Conservation (phyloP, 1,140 invertebrate genomes). For the Lepidotrigona ventralis region DNA sequence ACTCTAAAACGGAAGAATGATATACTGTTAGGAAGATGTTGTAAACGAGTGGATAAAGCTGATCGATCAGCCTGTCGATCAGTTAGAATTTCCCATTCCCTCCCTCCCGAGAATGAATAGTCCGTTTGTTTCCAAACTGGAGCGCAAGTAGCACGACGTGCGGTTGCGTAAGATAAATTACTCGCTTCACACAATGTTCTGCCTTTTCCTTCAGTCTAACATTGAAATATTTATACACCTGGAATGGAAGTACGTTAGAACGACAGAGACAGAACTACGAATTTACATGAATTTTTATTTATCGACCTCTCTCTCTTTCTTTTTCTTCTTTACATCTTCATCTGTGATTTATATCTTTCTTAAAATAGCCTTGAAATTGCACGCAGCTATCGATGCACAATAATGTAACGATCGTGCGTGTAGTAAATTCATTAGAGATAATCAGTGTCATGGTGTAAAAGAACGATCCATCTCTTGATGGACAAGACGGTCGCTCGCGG, state of each 20-base stretch:
- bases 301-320: not conserved
- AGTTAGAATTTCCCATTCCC: conserved; percentile 5
- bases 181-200: not conserved
- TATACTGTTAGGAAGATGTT: not conserved
- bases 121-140: conserved; percentile 37
- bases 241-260: conserved; percentile 12
- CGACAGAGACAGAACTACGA: not conserved
- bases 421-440: not conserved
- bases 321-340: too few species aligned
- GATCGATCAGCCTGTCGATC: not conserved
- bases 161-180: conserved; percentile 49
- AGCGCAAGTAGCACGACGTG: conserved; percentile 10
- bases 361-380: not conserved
- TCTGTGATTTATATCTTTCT: not conserved
- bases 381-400: too few species aligned
- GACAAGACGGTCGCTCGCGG: not conserved
- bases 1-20: not conserved
- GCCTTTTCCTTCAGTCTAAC: conserved; percentile 6
- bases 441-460: too few species aligned
- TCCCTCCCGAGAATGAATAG: conserved; percentile 22
- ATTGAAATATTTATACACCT: conserved; percentile 35
- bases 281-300: conserved; percentile 17
- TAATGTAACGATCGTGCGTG: too few species aligned
- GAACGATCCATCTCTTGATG: not conserved
- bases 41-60: not conserved